These are phyloP conservation scores for Nomada fucata DNA, from an alignment of 2,888 invertebrate genomes.

Conservation along the genomic window DNA sequence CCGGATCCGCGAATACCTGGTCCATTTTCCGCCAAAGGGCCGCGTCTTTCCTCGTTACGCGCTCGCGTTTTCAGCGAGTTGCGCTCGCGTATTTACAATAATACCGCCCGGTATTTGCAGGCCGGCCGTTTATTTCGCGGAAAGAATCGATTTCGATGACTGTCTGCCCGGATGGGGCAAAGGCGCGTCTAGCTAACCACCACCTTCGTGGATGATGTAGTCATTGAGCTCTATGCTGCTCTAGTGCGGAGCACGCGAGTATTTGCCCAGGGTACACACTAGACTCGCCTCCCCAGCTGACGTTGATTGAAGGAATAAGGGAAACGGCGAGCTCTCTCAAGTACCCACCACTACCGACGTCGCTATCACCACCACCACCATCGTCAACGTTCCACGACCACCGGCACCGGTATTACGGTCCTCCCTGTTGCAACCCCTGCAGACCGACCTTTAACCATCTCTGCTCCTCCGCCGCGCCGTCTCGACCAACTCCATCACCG, in stretches of 20 bases:
- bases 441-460: constrained; percentile 71
- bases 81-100: constrained; percentile 48
- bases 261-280: constrained; percentile 83
- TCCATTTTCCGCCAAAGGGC: constrained; percentile 2
- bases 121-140: constrained; percentile 62
- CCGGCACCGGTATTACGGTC: constrained; percentile 53
- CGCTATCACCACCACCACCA: constrained; percentile 56
- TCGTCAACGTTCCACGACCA: constrained; percentile 61
- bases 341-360: constrained; percentile 71
- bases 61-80: neutral
- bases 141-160: constrained; percentile 75
- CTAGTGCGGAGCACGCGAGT: constrained; percentile 80
- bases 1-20: neutral
- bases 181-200: constrained; percentile 77
- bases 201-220: constrained; percentile 80
- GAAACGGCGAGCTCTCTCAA: constrained; percentile 82
- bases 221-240: constrained; percentile 82
- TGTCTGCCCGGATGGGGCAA: constrained; percentile 68
- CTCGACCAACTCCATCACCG: constrained; percentile 67
- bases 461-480: constrained; percentile 68
- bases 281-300: constrained; percentile 83
- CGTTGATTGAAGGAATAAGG: constrained; percentile 84
- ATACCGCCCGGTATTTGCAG: constrained; percentile 54
- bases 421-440: constrained; percentile 72
- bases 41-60: constrained; percentile 4